Evolutionary conservation across 2,113 vertebrate genomes (phyloP).

Genomic region (Oncorhynchus tshawytscha): DNA sequence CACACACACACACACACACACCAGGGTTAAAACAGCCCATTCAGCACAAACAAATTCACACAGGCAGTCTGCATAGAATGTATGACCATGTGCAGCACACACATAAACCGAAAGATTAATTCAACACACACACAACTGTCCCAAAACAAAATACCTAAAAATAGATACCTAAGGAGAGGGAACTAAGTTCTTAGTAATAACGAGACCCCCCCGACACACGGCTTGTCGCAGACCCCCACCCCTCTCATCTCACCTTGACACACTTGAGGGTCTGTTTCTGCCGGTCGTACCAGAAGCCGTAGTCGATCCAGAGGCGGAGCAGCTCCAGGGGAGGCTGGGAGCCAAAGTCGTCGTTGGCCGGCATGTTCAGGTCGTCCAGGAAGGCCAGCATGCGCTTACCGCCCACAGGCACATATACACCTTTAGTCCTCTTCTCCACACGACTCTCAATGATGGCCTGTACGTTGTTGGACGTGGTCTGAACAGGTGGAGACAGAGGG

Average conservation of each 20-base stretch:
- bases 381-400: conserved; percentile 85
- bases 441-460: conserved; percentile 84
- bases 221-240: too few relatives aligned
- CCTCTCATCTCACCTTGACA: conserved; percentile 77
- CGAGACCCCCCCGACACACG: neutral
- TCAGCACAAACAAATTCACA: too few relatives aligned
- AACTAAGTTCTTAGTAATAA: neutral
- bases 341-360: conserved; percentile 81
- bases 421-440: conserved; percentile 85
- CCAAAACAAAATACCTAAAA: neutral
- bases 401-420: conserved; percentile 78
- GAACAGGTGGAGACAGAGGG: conserved; percentile 43
- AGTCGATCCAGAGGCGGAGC: conserved; percentile 85
- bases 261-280: conserved; percentile 79
- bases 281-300: conserved; percentile 89
- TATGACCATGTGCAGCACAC: neutral
- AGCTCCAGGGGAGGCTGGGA: conserved; percentile 88
- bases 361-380: conserved; percentile 90
- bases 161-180: neutral
- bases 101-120: neutral
- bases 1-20: neutral
- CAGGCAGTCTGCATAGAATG: too few relatives aligned
- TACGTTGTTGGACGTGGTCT: conserved; percentile 85
- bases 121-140: neutral
- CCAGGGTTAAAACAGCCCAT: too few relatives aligned